Base-by-base conservation (phyloP, 2,797 vertebrate genomes). In the Falco berigora region DNA sequence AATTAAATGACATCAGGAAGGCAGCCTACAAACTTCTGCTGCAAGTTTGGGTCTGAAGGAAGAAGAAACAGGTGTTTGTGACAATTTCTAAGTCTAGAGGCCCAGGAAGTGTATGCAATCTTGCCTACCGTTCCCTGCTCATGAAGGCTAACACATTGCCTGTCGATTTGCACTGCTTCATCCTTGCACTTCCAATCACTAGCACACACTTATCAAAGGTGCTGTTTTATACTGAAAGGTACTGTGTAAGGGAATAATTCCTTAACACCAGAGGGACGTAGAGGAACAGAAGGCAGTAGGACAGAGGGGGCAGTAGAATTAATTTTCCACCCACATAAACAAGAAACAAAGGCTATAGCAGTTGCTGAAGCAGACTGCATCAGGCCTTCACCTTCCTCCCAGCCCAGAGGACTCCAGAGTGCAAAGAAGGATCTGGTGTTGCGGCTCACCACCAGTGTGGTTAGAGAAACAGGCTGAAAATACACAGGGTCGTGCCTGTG, bases 371-470 rank as follows among this genome's bases (percentile, higher is more conserved):
- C 25, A 82, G 38, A 16, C 18, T 14, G 2, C 17, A n/a, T 36
- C 28, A 47, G 38, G 32, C 40, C 14, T 82, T 62, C n/a, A 53
- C 15, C 32, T 53, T 55, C 44, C 36, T 64, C 69, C 42, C 30
- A 88, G 47, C 30, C 23, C 44, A 63, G 32, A 68, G 25, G 42
- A 72, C 18, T 78, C 8, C 34, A 28, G 22, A 46, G 14, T 3
- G 8, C 28, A 58, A 74, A 47, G 30, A 14, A 69, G 59, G 36
- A 22, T 30, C 62, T 56, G 25, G 23, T 61, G 25, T 20, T 42
- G 34, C 12, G 66, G 56, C 27, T 59, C 40, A 83, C 8, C 32
- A 40, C 7, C 38, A 80, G 18, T 0, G 0, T 3, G 2, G 21
- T 38, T 36, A 52, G 47, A 61, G 25, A 67, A 90, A 74, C 72